Evolutionary conservation across 1,140 invertebrate species (phyloP).

Genomic region (Archegozetes longisetosus): DNA sequence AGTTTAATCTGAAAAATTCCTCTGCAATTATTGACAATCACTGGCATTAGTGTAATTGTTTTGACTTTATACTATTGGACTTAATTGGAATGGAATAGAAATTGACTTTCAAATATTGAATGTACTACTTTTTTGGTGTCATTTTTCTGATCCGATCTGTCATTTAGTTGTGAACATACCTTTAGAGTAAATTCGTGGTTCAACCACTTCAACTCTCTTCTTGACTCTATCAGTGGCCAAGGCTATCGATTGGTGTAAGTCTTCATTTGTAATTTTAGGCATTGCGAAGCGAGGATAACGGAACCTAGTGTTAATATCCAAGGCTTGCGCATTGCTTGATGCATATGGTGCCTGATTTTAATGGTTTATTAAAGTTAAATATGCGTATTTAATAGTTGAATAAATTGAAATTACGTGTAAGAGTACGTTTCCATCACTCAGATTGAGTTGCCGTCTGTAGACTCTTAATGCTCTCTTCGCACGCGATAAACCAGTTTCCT

Average conservation of each 20-base stretch:
- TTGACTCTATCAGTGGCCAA: not conserved
- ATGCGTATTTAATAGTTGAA: too few relatives aligned
- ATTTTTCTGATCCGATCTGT: too few relatives aligned
- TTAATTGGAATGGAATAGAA: too few relatives aligned
- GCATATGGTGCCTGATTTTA: too few relatives aligned
- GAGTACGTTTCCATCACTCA: not conserved
- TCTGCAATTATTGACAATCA: too few relatives aligned
- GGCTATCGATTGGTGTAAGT: not conserved
- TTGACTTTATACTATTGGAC: too few relatives aligned
- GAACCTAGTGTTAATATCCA: not conserved
- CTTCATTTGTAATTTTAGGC: not conserved
- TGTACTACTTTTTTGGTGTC: too few relatives aligned
- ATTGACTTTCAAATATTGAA: too few relatives aligned
- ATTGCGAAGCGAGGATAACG: not conserved
- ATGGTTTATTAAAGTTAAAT: too few relatives aligned
- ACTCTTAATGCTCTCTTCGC: not conserved
- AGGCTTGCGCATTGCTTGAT: not conserved
- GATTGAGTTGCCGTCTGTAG: not conserved
- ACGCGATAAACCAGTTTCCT: not conserved
- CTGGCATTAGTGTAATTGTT: too few relatives aligned
- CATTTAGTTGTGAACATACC: too few relatives aligned
- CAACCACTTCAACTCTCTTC: slow-evolving; percentile 17
- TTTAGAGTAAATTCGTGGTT: slow-evolving; percentile 19
- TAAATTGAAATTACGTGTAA: not conserved
- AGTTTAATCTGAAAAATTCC: too few relatives aligned